Percentiles rank a stretch among this genome's conserved stretches.
phyloP scores from a whole-genome alignment of 2,113 vertebrate species.

The Diadophis punctatus region DNA sequence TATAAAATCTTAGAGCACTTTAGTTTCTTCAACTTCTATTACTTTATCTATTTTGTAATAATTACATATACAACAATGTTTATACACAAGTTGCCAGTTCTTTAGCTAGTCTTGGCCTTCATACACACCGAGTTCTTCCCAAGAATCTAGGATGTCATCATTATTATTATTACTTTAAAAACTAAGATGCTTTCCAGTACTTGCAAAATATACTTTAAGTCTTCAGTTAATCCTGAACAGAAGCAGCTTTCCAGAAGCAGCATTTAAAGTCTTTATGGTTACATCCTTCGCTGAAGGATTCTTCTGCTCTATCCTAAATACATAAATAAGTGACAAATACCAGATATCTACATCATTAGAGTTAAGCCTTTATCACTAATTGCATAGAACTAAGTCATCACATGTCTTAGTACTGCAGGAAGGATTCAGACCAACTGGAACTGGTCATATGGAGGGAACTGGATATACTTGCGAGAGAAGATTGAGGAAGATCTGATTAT shows the following conservation, averaged over 20 bases:
- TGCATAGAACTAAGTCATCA: neutral
- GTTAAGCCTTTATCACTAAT: neutral
- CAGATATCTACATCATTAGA: neutral
- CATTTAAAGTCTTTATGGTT: conserved; percentile 48
- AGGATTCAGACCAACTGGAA: neutral
- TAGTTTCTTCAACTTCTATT: neutral
- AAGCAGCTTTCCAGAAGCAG: conserved; percentile 39
- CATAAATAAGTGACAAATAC: neutral
- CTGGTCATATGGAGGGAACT: neutral
- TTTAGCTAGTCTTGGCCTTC: neutral
- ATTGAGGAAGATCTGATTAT: neutral
- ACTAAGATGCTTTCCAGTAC: conserved; percentile 28
- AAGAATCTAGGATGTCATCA: neutral
- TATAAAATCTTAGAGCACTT: neutral
- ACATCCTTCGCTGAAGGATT: conserved; percentile 24
- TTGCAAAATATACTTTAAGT: conserved; percentile 52
- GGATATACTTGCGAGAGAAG: neutral
- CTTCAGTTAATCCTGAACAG: conserved; percentile 59
- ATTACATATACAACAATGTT: neutral
- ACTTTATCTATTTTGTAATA: neutral
- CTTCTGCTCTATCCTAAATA: neutral
- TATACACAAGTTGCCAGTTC: neutral
- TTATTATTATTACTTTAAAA: neutral
- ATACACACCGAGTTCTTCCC: neutral
- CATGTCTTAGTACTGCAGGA: neutral